Conservation (phyloP, 2,888 invertebrate species). For the Idaea aversata region DNA sequence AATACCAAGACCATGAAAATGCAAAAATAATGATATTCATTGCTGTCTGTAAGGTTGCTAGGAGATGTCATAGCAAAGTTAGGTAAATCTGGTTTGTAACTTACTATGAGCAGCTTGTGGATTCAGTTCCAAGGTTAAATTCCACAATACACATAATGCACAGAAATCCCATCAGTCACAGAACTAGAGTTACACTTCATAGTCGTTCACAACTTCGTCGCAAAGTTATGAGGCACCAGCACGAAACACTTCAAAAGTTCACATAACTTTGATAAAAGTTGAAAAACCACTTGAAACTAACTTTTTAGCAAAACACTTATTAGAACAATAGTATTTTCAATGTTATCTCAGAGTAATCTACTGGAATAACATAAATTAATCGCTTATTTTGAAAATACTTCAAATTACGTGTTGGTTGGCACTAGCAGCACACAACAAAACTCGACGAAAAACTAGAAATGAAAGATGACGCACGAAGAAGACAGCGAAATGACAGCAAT, state of each 20-base stretch:
- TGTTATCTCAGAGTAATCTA: background rate
- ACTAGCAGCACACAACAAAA: background rate
- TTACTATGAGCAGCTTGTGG: background rate
- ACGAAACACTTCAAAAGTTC: constrained; percentile 39
- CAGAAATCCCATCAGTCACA: constrained; percentile 20
- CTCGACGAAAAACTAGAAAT: constrained; percentile 1
- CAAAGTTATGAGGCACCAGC: constrained; percentile 18
- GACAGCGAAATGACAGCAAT: background rate
- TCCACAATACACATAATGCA: background rate
- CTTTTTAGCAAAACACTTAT: background rate
- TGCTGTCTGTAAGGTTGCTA: background rate
- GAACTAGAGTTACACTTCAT: constrained; percentile 18
- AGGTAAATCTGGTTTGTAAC: background rate
- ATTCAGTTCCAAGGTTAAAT: background rate
- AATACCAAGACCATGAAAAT: background rate
- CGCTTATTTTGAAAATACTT: background rate
- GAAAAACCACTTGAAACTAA: constrained; percentile 4
- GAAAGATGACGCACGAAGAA: constrained; percentile 1
- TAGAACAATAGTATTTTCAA: background rate
- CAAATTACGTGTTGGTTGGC: background rate
- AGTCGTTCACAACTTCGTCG: constrained; percentile 21
- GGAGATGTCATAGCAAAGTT: background rate
- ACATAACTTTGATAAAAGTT: constrained; percentile 27
- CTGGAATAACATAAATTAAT: background rate
- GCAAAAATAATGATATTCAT: background rate